These are phyloP conservation scores for Poecilobothrus nobilitatus DNA, from an alignment of 2,888 invertebrate species.

Conservation along the genomic window DNA sequence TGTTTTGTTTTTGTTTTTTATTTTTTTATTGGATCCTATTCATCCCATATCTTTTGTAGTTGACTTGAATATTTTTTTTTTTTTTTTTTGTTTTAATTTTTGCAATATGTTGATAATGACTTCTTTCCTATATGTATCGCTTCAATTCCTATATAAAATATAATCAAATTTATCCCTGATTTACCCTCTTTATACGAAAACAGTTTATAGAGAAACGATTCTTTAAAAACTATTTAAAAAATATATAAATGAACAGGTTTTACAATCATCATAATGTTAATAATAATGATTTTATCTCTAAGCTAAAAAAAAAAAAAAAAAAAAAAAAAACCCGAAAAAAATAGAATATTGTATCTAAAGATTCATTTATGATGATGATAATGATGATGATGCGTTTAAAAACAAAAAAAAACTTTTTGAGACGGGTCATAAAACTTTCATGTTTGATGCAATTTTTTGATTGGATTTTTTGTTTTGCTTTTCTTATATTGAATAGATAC, in stretches of 20 bases:
- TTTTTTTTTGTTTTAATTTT: not conserved
- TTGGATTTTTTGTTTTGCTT: not conserved
- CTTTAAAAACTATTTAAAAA: too few species aligned
- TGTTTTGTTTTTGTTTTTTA: not conserved
- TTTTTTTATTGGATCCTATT: not conserved
- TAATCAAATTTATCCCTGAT: too few species aligned
- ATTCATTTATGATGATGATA: not conserved
- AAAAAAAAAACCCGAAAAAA: too few species aligned
- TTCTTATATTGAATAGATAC: constrained; percentile 5
- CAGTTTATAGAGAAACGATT: too few species aligned
- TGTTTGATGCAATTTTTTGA: not conserved
- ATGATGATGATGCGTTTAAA: not conserved
- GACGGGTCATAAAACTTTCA: constrained; percentile 1
- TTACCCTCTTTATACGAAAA: too few species aligned
- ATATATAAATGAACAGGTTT: too few species aligned
- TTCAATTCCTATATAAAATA: too few species aligned
- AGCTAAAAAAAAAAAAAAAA: too few species aligned
- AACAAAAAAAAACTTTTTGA: not conserved
- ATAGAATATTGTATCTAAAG: too few species aligned
- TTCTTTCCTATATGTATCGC: not conserved
- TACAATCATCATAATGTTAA: too few species aligned
- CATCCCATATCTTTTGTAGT: not conserved
- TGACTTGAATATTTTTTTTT: not conserved
- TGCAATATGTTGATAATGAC: not conserved
- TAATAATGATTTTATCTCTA: too few species aligned